phyloP scores from a whole-genome alignment of 2,888 invertebrate genomes.

The Neoaliturus tenellus region DNA sequence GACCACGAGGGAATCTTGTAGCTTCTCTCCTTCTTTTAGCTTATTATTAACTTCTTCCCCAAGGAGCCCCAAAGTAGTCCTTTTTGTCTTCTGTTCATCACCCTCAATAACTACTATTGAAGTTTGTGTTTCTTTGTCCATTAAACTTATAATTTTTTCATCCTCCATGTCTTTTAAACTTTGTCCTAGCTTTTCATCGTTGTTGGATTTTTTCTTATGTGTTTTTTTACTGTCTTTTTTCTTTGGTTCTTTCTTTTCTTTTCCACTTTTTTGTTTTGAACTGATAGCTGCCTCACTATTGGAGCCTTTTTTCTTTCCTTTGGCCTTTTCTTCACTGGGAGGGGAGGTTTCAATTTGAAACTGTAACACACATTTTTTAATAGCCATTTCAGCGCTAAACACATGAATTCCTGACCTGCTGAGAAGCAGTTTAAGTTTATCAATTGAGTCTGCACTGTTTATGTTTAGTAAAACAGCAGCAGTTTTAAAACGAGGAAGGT shows the following conservation, averaged over 20 bases:
- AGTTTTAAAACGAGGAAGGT: slow-evolving; percentile 8
- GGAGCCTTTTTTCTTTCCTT: background rate
- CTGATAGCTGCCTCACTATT: background rate
- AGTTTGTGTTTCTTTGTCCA: slow-evolving; percentile 41
- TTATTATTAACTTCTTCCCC: slow-evolving; percentile 77
- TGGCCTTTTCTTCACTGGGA: background rate
- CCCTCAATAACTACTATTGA: background rate
- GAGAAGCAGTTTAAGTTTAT: slow-evolving; percentile 9
- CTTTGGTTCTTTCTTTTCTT: background rate
- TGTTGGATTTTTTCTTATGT: slow-evolving; percentile 1
- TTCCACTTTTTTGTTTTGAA: background rate
- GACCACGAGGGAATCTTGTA: slow-evolving; percentile 76
- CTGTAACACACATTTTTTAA: background rate
- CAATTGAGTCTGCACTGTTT: background rate
- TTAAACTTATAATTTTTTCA: background rate
- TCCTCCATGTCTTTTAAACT: background rate
- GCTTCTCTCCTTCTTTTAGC: slow-evolving; percentile 75
- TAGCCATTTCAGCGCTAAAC: slow-evolving; percentile 11
- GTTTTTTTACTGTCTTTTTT: slow-evolving; percentile 2
- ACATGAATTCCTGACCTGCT: slow-evolving; percentile 1
- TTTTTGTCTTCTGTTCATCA: background rate
- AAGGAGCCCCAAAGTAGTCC: slow-evolving; percentile 72
- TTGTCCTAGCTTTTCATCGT: background rate
- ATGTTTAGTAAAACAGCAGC: slow-evolving; percentile 22
- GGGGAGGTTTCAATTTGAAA: background rate